Base-by-base conservation (phyloP, 2,888 invertebrate genomes). In the Polia nebulosa region DNA sequence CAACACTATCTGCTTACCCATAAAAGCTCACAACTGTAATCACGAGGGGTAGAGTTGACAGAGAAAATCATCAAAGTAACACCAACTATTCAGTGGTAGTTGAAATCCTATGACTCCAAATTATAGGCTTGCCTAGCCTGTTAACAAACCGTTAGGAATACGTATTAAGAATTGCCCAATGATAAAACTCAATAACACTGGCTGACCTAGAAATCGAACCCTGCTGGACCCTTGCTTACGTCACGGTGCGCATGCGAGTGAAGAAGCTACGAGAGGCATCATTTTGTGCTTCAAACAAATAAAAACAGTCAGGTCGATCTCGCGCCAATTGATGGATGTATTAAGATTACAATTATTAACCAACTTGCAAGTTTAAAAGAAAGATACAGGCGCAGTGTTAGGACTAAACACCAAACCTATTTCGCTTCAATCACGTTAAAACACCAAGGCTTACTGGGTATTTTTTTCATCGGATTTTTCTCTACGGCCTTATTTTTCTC, bases 381-480 rank as follows among this genome's bases (percentile, higher is more conserved):
- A 25, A 49, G 22, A 13, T 15, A 15, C 15, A 83, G 81, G 80
- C 81, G 80, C 78, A 65, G 60, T 63, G 84, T 88, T 87, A 88
- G 87, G 88, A 87, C 71, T 78, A 13, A 53, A 64, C 72, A 65
- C 72, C 69, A 45, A 80, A 64, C 68, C 68, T 75, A 63, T 72
- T 76, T 66, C 65, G 68, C 63, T 72, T 71, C 60, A 64, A 57
- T 65, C 70, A 75, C 63, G 61, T 78, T 67, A 72, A 68, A 70
- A 77, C 73, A 73, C 72, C 72, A 79, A 81, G 79, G 75, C 76
- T 75, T 49, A n/a, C n/a, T n/a, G n/a, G 32, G 45, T 61, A 58
- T 77, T 82, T 77, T 80, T 82, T 44, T 20, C 7, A 41, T 20
- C 41, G 20, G 0, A 41, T 9, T 44, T 20, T 20, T 44, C 20